Conservation (phyloP, 2,797 vertebrate species). For the Lacerta agilis region DNA sequence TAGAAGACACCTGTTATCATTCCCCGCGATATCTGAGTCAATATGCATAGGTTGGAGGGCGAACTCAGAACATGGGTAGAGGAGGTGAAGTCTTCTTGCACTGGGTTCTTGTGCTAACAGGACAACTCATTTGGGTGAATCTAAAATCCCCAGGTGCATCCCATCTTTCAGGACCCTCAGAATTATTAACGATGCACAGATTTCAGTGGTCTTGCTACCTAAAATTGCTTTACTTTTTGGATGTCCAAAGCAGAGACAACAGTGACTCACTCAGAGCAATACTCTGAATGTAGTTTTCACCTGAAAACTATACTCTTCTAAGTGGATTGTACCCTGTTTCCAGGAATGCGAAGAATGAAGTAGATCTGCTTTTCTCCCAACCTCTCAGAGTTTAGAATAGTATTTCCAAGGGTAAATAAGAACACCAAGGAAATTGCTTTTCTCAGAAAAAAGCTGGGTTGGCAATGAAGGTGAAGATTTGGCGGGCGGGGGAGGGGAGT, state of each 20-base stretch:
- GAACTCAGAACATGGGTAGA: no score
- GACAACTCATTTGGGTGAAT: no score
- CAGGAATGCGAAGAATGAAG: neutral
- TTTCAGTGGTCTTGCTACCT: no score
- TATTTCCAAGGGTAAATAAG: neutral
- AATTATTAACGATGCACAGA: neutral
- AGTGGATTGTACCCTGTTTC: neutral
- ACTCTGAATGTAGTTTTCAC: neutral
- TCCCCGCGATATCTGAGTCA: no score
- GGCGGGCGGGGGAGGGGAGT: no score
- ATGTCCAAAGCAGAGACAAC: no score
- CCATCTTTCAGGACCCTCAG: neutral
- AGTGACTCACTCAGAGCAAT: no score
- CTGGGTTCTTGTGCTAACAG: no score
- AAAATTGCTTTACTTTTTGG: neutral
- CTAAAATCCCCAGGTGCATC: neutral
- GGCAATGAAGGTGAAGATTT: no score
- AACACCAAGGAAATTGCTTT: slow-evolving; percentile 12
- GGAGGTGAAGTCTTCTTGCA: no score
- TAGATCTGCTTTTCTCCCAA: neutral
- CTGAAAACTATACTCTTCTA: neutral
- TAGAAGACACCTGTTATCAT: no score
- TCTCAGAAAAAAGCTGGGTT: neutral
- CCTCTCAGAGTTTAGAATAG: neutral
- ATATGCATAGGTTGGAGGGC: no score